Evolutionary conservation across 30 jellyfish, hydroid and myxozoan genomes (phyloP), one percentile per base, ranked within the genome.

Genomic region (Cassiopea andromeda): DNA sequence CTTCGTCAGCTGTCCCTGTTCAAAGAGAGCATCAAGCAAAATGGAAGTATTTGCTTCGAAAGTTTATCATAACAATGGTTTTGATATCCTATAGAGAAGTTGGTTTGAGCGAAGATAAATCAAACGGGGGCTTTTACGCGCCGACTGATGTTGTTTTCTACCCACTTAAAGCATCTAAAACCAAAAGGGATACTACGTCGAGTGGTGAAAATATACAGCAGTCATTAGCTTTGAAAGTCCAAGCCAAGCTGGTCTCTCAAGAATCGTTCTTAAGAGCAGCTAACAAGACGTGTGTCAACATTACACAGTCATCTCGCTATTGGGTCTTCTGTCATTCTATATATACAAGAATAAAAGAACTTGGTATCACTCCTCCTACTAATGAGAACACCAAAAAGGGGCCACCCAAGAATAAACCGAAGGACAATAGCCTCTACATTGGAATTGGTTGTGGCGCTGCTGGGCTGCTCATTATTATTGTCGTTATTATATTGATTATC

Each of bases 101-200:
- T 73, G 90, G 69, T 47, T 64, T 86, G 27, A 73, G 81, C 49
- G 93, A 86, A 68, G 93, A 86, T 47, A 38, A 17, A 18, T 86
- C 93, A 44, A 86, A 86, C 47, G 93, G 93, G 44, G 93, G 93
- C 77, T 60, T 86, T 78, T 86, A 60, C 19, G 69, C 67, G 12
- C 89, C 93, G n/a, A 86, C 93, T 59, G 93, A 86, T 70, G 93
- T 86, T 59, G 84, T 86, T 54, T 73, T 86, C 80, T 86, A 86
- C 73, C 93, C 93, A 14, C 44, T 86, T 44, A 77, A 69, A 46
- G 7, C 86, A 6, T 77, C 89, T 13, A 61, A 58, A 17, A n/a
- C 89, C 47, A 86, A 64, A 85, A 48, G 90, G 15, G 68, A 69
- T 16, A 59, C 57, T 17, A 48, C 17, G 15, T n/a, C 90, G 1